Evolutionary conservation across 2,797 vertebrate genomes (phyloP).

Genomic region (Chloroceryle inda): DNA sequence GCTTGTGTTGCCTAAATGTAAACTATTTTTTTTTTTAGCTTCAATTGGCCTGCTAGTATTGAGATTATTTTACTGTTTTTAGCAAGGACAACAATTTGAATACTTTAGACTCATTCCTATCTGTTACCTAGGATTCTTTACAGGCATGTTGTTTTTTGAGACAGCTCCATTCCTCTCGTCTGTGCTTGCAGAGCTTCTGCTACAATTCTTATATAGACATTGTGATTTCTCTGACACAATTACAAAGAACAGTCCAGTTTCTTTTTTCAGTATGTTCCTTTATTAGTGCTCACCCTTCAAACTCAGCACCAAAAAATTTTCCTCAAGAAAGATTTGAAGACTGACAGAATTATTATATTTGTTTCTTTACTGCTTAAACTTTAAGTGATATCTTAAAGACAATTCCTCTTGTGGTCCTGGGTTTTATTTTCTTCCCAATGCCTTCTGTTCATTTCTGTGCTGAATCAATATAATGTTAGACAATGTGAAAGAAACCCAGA

Average conservation of each 20-base stretch:
- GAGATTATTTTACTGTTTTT: not conserved
- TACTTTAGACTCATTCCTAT: not conserved
- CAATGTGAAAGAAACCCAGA: not conserved
- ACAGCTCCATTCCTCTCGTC: not conserved
- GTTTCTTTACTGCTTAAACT: not conserved
- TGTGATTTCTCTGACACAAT: not conserved
- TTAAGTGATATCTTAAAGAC: not conserved
- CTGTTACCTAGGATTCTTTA: not conserved
- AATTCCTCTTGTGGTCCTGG: not conserved
- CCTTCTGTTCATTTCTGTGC: not conserved
- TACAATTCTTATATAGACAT: not conserved
- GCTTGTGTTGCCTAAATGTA: not conserved
- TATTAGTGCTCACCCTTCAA: not conserved
- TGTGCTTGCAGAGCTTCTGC: not conserved
- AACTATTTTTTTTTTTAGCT: not conserved
- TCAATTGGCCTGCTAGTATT: not conserved
- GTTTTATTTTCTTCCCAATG: not conserved
- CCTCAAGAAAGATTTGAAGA: not conserved
- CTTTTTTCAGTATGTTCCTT: not conserved
- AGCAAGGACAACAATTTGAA: not conserved
- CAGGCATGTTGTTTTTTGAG: not conserved
- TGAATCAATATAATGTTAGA: not conserved
- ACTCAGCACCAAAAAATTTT: conserved; percentile 4
- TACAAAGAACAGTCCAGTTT: not conserved
- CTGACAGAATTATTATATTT: not conserved